These are phyloP conservation scores for Drosophila micromelanica DNA, from an alignment of 1,140 invertebrate genomes.

Conservation along the genomic window DNA sequence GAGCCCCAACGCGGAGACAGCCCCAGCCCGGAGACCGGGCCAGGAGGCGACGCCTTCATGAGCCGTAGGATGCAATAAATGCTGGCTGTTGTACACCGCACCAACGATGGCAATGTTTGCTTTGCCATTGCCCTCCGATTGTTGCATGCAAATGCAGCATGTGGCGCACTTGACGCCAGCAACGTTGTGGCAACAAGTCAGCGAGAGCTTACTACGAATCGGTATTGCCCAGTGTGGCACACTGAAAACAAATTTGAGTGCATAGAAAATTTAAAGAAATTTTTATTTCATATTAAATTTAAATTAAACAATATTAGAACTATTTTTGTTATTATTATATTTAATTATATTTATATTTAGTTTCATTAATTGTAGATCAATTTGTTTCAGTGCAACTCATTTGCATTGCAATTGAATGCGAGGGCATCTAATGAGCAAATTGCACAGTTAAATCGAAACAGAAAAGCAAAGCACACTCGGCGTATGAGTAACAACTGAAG, in stretches of 20 bases:
- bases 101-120: constrained; percentile 40
- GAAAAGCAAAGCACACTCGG: constrained; percentile 42
- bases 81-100: constrained; percentile 2
- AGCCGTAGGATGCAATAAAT: constrained; percentile 44
- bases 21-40: not conserved
- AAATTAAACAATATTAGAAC: too few relatives aligned
- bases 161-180: constrained; percentile 44
- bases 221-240: constrained; percentile 4
- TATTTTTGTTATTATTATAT: not conserved
- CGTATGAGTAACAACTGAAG: constrained; percentile 62
- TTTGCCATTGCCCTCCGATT: constrained; percentile 37
- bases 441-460: constrained; percentile 40
- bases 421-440: constrained; percentile 63
- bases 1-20: too few relatives aligned
- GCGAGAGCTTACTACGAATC: constrained; percentile 15
- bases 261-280: not conserved
- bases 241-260: constrained; percentile 5
- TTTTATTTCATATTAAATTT: too few relatives aligned
- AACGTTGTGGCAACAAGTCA: constrained; percentile 66
- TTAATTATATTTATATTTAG: not conserved
- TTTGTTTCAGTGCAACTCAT: constrained; percentile 33
- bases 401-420: constrained; percentile 54
- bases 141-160: constrained; percentile 74
- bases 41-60: not conserved
- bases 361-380: not conserved